Evolutionary conservation across 2,888 invertebrate genomes (phyloP).

Genomic region (Caenorhabditis sinica): DNA sequence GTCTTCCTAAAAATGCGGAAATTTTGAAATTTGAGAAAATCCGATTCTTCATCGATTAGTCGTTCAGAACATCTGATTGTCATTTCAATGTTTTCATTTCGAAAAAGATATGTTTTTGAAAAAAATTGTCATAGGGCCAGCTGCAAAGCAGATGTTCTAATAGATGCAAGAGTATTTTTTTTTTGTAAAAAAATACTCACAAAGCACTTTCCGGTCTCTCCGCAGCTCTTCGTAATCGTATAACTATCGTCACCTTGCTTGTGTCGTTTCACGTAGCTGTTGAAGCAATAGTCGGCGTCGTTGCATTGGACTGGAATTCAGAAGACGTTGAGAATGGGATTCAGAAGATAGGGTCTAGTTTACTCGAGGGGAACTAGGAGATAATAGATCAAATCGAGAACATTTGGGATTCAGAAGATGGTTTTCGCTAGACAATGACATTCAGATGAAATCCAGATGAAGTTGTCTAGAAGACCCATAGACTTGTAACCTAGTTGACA

Average conservation of each 20-base stretch:
- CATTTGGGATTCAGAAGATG: no score
- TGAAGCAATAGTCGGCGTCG: conserved; percentile 70
- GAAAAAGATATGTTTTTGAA: no score
- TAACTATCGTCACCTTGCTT: conserved; percentile 71
- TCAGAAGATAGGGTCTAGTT: no score
- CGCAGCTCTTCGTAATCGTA: conserved; percentile 71
- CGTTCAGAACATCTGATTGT: not conserved
- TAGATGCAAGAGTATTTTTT: no score
- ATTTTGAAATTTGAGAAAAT: not conserved
- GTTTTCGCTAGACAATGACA: no score
- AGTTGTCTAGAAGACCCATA: no score
- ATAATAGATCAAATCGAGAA: no score
- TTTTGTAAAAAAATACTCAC: conserved; percentile 64
- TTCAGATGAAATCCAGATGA: no score
- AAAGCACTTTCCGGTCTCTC: conserved; percentile 73
- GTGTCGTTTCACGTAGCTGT: conserved; percentile 70
- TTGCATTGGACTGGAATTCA: conserved; percentile 66
- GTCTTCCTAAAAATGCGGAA: conserved; percentile 64
- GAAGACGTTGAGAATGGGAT: not conserved
- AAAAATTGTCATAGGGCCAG: no score
- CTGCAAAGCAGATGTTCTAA: not conserved
- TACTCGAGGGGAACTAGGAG: no score
- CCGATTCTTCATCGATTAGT: conserved; percentile 1
- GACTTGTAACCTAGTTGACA: no score
- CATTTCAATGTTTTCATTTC: no score